Base-by-base conservation (phyloP, 1,140 invertebrate species). In the Alviniconcha marisindica region DNA sequence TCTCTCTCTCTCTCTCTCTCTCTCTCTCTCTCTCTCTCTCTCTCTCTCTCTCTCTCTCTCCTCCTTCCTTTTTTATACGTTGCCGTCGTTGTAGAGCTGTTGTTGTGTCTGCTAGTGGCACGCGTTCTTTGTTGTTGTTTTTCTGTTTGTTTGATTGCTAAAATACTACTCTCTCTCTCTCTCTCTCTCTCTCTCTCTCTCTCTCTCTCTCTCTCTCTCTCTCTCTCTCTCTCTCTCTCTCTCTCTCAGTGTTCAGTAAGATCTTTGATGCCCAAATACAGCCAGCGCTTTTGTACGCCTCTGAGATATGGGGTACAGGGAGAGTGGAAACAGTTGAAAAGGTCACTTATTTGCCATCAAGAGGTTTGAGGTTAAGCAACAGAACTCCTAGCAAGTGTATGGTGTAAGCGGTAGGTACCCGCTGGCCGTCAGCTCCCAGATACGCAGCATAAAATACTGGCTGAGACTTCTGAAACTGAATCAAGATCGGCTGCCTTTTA, bases 1-100 rank as follows among this genome's bases (percentile, higher is more conserved):
- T 83, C 69, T 79, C 77, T 63, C 56, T 83, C 82, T 77, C 78
- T 76, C 66, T 73, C 76, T 80, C 60, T 77, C 76, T 63, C 71
- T 63, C 56, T 81, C 77, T 85, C 60, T 78, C 80, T 63, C 60
- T 81, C 83, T 84, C 63, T 80, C 28, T 63, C 77, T 77, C 33
- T 77, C n/a, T 40, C 31, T 48, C 36, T 31, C 24, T 42, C 31
- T 21, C 31, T 42, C 48, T 48, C 42, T 51, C 28, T 66, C 51
- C 42, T 81, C 18, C 44, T 40, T 48, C 36, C 28, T n/a, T 33
- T 48, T 7, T 73, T 71, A 2, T 28, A n/a, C 44, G n/a, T n/a
- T n/a, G n/a, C n/a, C n/a, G n/a, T n/a, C n/a, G n/a, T n/a, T n/a
- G n/a, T n/a, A n/a, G n/a, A n/a, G n/a, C n/a, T n/a, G n/a, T n/a